These are phyloP conservation scores for Lytechinus variegatus DNA, from an alignment of 35 echinoderm and acorn worm species.

Conservation along the genomic window DNA sequence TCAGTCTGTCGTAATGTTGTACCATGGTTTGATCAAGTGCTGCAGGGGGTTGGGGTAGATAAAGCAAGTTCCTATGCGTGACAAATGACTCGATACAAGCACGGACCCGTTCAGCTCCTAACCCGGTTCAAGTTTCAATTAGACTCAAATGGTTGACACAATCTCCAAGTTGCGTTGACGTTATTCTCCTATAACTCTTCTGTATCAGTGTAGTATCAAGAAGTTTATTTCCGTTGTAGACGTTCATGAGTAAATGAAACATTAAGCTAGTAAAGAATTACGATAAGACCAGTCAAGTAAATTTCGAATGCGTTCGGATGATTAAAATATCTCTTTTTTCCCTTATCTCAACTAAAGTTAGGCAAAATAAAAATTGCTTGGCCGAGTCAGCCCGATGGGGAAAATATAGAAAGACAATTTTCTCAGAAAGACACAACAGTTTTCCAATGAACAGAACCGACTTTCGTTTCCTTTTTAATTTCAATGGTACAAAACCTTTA, in stretches of 20 bases:
- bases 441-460: not conserved
- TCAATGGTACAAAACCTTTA: not conserved
- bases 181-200: not conserved
- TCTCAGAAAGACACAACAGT: not conserved
- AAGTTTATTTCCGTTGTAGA: not conserved
- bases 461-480: not conserved
- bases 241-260: not conserved
- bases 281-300: not conserved
- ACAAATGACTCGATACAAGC: constrained; percentile 32
- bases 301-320: not conserved
- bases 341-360: not conserved
- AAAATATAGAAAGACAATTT: too few species aligned
- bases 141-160: constrained; percentile 26
- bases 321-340: not conserved
- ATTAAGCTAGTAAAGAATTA: not conserved
- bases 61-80: not conserved
- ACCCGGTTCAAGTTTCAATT: not conserved
- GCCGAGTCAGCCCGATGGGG: too few species aligned
- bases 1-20: not conserved
- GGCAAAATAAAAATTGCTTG: not conserved
- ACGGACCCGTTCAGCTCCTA: not conserved
- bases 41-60: not conserved
- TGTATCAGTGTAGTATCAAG: not conserved
- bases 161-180: not conserved
- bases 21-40: not conserved